These are phyloP conservation scores for Macropis europaea DNA, from an alignment of 2,888 invertebrate genomes.

Conservation along the genomic window DNA sequence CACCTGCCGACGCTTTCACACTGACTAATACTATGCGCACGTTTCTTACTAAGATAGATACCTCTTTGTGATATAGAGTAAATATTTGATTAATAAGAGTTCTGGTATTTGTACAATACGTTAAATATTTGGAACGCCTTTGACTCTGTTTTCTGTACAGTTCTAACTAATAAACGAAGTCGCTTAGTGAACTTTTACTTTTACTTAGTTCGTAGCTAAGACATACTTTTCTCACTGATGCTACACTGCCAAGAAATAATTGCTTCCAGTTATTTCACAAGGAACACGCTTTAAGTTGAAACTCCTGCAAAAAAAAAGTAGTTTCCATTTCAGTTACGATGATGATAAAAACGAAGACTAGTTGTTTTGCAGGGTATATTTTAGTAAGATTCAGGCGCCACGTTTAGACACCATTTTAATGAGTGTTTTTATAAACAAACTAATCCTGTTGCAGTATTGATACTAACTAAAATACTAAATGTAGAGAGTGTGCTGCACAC, in stretches of 20 bases:
- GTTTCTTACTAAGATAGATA: conserved; percentile 76
- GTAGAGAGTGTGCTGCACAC: conserved; percentile 56
- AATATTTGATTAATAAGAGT: not conserved
- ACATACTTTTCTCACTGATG: conserved; percentile 7
- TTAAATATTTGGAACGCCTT: conserved; percentile 1
- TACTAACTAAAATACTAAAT: conserved; percentile 69
- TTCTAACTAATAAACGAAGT: not conserved
- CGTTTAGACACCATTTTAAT: conserved; percentile 71
- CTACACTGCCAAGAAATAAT: conserved; percentile 11
- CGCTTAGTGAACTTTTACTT: conserved; percentile 14
- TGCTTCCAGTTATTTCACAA: not conserved
- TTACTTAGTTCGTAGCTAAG: conserved; percentile 8
- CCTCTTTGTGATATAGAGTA: conserved; percentile 33
- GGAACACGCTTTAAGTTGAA: conserved; percentile 20
- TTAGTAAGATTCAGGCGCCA: conserved; percentile 76
- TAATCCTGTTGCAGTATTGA: conserved; percentile 76
- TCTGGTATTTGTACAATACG: conserved; percentile 5
- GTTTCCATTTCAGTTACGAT: too few relatives aligned
- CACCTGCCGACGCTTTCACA: conserved; percentile 80
- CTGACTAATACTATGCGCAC: conserved; percentile 75
- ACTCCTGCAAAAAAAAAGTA: too few relatives aligned
- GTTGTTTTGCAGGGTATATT: conserved; percentile 57
- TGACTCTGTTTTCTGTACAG: not conserved
- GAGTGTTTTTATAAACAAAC: conserved; percentile 69
- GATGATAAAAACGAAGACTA: too few relatives aligned